Percentiles rank a stretch among this genome's conserved stretches.
Evolutionary conservation across 2,113 vertebrate genomes (phyloP).

Genomic region (Ramphastos sulfuratus): DNA sequence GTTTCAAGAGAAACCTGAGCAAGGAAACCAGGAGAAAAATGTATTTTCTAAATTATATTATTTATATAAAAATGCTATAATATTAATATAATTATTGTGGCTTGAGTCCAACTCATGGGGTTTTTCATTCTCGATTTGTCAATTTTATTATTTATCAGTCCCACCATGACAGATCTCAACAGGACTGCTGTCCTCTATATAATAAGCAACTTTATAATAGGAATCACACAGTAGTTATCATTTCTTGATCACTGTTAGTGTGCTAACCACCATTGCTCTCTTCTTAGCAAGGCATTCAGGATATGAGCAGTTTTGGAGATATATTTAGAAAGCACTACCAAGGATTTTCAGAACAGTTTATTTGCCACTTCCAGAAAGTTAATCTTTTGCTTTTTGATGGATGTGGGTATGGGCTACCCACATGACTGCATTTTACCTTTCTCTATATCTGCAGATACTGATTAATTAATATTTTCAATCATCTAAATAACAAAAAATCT

Average conservation of each 20-base stretch:
- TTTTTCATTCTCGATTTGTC: neutral
- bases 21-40: neutral
- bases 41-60: neutral
- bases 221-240: neutral
- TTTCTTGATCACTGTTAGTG: neutral
- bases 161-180: neutral
- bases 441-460: neutral
- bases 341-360: neutral
- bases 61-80: neutral
- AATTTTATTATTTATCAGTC: neutral
- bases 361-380: neutral
- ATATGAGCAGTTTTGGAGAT: neutral
- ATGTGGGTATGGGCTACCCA: neutral
- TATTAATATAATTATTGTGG: neutral
- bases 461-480: neutral
- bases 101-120: neutral
- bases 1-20: neutral
- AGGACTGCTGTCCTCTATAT: neutral
- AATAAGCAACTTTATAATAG: neutral
- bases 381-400: neutral
- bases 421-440: neutral
- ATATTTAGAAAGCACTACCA: neutral
- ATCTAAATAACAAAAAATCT: neutral
- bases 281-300: neutral
- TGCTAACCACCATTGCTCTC: neutral